Evolutionary conservation across 2,888 invertebrate species (phyloP), one percentile per base, ranked within the genome.

Genomic region (Creontiades dilutus): DNA sequence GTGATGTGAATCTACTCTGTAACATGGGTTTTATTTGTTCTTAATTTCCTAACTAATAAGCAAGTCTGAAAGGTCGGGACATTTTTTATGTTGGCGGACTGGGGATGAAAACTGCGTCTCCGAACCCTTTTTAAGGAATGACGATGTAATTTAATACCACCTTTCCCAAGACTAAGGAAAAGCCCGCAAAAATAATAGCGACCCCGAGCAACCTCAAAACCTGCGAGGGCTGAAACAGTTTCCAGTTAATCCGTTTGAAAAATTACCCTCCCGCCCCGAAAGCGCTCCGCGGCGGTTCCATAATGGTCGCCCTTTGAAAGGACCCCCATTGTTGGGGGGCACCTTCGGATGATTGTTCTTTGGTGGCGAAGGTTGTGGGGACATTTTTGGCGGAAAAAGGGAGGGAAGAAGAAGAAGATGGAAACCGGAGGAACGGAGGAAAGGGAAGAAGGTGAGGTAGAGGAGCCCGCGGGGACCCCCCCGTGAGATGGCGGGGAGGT

Each of bases 181-280:
- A 89, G 89, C 89, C 68, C 19, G 84, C 81, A 86, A 86, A 86
- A 86, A 86, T 86, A 86, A 86, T 86, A 86, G 86, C 75, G 37
- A 61, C 86, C 61, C 61, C n/a, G 48, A 3, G 12, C 27, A 48
- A 37, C 68, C 23, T 19, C 23, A 16, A n/a, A 57, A 57, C 85
- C 57, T 57, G 28, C n/a, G n/a, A 27, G 86, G 75, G 86, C 9
- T 23, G 86, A 81, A 89, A 89, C 81, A 89, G 57, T 81, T 89
- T 89, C 75, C 81, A 89, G 89, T 89, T 81, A 89, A 89, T 89
- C 81, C 89, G 89, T 89, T 81, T 89, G 81, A 89, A 89, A 89
- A 89, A 89, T 89, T 81, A 86, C 86, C 48, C 48, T 48, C 86
- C 27, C 75, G 27, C 28, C 68, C 27, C 57, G 12, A 47, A 12